Percentiles rank a stretch among this genome's conserved stretches.
These are phyloP conservation scores for Gasterosteus nipponicus DNA, from an alignment of 2,113 vertebrate genomes.

Conservation along the genomic window DNA sequence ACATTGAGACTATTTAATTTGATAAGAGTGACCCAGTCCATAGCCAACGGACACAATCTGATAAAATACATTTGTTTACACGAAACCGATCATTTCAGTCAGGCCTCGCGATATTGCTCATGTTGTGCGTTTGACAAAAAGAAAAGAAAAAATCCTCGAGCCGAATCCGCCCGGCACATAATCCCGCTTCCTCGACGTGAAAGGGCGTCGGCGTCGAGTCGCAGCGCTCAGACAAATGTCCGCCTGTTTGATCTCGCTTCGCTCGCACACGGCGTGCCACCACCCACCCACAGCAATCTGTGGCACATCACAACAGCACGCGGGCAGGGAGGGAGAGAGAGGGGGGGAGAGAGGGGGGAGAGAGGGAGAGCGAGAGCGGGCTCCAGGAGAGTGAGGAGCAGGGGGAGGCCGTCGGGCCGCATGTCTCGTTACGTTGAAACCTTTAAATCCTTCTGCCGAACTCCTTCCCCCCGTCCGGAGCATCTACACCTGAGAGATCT, in stretches of 20 bases:
- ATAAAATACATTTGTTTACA: background rate
- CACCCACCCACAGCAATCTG: conserved; percentile 73
- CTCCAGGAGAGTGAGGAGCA: background rate
- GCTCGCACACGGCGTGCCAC: conserved; percentile 51
- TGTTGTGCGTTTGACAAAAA: background rate
- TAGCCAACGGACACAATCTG: background rate
- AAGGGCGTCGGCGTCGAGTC: too few relatives aligned
- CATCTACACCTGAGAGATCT: too few relatives aligned
- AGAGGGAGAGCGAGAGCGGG: too few relatives aligned
- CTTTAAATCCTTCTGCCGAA: background rate
- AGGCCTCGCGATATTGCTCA: background rate
- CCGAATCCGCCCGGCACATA: background rate
- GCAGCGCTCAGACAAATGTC: conserved; percentile 13
- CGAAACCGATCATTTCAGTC: background rate
- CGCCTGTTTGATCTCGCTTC: conserved; percentile 54
- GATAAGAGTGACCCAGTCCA: background rate
- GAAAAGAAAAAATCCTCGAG: background rate
- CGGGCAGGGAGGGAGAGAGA: conserved; percentile 20
- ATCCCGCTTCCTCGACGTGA: background rate
- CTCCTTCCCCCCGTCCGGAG: too few relatives aligned
- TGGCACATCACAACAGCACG: conserved; percentile 27
- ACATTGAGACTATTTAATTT: background rate
- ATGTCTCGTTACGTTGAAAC: too few relatives aligned
- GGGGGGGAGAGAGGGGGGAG: background rate
- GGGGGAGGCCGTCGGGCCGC: conserved; percentile 12